Conservation (phyloP, 2,797 vertebrate genomes). For the Galago senegalensis region DNA sequence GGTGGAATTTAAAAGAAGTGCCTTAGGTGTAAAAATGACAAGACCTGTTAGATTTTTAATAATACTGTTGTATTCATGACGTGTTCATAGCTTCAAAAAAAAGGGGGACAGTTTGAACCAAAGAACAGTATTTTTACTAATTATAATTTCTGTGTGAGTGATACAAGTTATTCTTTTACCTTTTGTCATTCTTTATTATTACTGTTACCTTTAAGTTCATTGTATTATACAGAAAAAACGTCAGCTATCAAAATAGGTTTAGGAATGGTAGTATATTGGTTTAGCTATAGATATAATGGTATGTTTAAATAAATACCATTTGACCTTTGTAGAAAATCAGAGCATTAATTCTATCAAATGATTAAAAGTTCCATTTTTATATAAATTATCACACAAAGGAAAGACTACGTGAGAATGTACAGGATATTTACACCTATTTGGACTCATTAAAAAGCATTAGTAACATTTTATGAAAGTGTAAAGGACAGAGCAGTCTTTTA, state of each 20-base stretch:
- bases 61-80: neutral
- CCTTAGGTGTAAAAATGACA: conserved; percentile 26
- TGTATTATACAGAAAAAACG: neutral
- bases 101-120: neutral
- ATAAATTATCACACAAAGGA: conserved; percentile 50
- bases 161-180: neutral
- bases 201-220: conserved; percentile 41
- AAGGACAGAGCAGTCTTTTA: neutral
- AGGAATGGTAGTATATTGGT: neutral
- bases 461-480: conserved; percentile 5
- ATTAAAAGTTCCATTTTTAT: conserved; percentile 28
- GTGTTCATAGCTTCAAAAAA: neutral
- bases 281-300: conserved; percentile 28
- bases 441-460: neutral
- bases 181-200: conserved; percentile 46
- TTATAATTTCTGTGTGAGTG: neutral
- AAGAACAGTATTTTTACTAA: neutral
- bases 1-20: neutral
- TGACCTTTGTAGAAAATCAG: conserved; percentile 35
- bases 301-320: conserved; percentile 45
- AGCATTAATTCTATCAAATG: conserved; percentile 42
- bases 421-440: conserved; percentile 1
- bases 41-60: conserved; percentile 37
- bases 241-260: conserved; percentile 18
- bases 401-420: conserved; percentile 1